Evolutionary conservation across 2,113 vertebrate genomes (phyloP).

Genomic region (Pseudopodoces humilis): DNA sequence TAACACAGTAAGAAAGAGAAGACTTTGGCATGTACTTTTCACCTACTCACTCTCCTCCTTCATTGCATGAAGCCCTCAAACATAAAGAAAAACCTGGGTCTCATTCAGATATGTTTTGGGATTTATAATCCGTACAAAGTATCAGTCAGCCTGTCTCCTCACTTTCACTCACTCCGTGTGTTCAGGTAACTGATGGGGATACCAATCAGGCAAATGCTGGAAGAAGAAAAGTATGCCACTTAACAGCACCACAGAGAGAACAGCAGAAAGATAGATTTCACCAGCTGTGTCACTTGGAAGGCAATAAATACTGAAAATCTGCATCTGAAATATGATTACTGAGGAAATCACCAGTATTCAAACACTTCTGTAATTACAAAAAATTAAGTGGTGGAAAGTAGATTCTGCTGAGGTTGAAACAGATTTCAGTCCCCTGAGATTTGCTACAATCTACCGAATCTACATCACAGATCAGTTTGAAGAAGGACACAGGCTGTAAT

Average conservation of each 20-base stretch:
- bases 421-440: background rate
- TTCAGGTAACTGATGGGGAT: background rate
- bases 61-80: background rate
- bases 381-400: background rate
- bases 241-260: background rate
- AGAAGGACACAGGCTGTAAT: background rate
- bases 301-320: background rate
- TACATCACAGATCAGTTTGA: background rate
- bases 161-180: background rate
- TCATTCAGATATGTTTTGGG: background rate
- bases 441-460: background rate
- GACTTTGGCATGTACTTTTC: background rate
- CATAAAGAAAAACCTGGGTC: background rate
- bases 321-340: background rate
- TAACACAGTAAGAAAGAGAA: background rate
- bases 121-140: background rate
- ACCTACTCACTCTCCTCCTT: background rate
- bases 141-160: background rate
- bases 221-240: background rate
- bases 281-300: background rate
- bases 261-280: background rate
- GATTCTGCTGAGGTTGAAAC: background rate
- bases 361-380: background rate
- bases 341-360: background rate
- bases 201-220: background rate